Conservation (phyloP, 2,888 invertebrate species). For the Sabellastarte sp. region DNA sequence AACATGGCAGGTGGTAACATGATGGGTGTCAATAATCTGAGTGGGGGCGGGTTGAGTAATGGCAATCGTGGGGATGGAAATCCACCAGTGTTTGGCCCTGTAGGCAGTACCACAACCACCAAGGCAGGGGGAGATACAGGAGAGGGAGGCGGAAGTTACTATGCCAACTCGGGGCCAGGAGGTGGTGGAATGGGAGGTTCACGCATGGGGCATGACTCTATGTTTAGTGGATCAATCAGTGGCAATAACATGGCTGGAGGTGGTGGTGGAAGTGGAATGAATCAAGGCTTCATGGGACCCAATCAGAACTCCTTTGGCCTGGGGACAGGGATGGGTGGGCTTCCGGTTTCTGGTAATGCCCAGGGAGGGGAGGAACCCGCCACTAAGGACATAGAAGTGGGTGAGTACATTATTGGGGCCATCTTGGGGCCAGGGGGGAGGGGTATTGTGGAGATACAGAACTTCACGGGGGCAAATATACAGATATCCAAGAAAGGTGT, state of each 20-base stretch:
- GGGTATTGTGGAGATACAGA: constrained; percentile 95
- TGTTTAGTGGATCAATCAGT: not conserved
- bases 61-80: constrained; percentile 7
- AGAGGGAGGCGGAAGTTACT: constrained; percentile 21
- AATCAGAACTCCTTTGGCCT: constrained; percentile 88
- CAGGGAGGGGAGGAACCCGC: constrained; percentile 22
- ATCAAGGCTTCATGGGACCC: constrained; percentile 47
- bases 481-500: constrained; percentile 98
- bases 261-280: constrained; percentile 8
- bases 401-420: constrained; percentile 89
- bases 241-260: constrained; percentile 12
- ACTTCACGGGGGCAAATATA: constrained; percentile 94
- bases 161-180: constrained; percentile 53
- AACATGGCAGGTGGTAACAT: not conserved
- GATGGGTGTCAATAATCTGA: not conserved
- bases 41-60: not conserved
- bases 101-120: constrained; percentile 37
- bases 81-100: constrained; percentile 44
- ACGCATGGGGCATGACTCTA: not conserved
- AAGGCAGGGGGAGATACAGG: constrained; percentile 24
- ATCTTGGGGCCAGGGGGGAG: constrained; percentile 96
- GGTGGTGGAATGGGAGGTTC: constrained; percentile 5
- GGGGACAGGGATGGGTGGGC: constrained; percentile 64
- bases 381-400: constrained; percentile 74
- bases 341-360: constrained; percentile 4